These are phyloP conservation scores for Nemoura dubitans DNA, from an alignment of 2,888 invertebrate species.

Conservation along the genomic window DNA sequence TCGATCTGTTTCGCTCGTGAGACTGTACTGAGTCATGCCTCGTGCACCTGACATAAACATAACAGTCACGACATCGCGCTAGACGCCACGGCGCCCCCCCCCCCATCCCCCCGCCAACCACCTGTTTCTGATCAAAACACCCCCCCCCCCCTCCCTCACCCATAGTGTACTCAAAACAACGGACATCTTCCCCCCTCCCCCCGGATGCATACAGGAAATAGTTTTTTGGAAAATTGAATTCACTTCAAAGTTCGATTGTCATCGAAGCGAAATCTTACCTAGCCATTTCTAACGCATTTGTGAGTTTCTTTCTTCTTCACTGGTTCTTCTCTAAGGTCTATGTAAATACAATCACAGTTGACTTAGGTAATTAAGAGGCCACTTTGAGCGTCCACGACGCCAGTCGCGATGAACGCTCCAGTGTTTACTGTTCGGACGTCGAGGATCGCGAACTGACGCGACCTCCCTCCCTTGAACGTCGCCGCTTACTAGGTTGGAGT, in stretches of 20 bases:
- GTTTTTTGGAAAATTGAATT: not conserved
- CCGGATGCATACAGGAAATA: not conserved
- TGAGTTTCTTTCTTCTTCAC: not conserved
- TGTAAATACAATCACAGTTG: not conserved
- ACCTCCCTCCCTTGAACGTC: not conserved
- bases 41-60: not conserved
- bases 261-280: not conserved
- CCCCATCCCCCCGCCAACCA: not conserved
- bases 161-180: not conserved
- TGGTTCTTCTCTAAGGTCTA: not conserved
- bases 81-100: conserved; percentile 1
- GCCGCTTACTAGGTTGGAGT: not conserved
- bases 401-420: not conserved
- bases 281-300: not conserved
- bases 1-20: not conserved
- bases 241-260: not conserved
- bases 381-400: not conserved
- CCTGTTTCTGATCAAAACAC: conserved; percentile 9
- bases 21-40: not conserved
- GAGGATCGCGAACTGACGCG: not conserved
- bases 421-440: not conserved
- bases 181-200: not conserved
- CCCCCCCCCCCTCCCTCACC: not conserved
- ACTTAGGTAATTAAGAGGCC: not conserved
- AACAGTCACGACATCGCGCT: not conserved